Base-by-base conservation (phyloP, 1,140 invertebrate species). In the Drosophila busckii region DNA sequence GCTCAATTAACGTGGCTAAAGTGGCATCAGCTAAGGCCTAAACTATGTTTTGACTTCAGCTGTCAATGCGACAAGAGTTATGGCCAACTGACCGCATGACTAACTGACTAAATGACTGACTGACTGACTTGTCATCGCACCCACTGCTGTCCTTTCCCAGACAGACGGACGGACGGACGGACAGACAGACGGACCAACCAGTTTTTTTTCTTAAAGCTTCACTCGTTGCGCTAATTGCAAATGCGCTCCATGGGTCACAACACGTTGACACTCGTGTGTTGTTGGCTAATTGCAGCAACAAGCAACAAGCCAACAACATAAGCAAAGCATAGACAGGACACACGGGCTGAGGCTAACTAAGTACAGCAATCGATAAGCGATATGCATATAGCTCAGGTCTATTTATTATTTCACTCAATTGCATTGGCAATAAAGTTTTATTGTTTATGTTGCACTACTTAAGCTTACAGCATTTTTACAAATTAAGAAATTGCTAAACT, bases 281-380 rank as follows among this genome's bases (percentile, higher is more conserved):
- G 35, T 20, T 61, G 58, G 41, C 71, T 78, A 78, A 78, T 78
- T 78, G 73, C 67, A 26, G 26, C 73, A 68, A 78, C 71, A 78
- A 78, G 71, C 55, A 29, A 5, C 41, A 26, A 16, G 7, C 17
- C 37, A 37, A n/a, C 45, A 42, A 4, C 6, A 7, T 25, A 32
- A 38, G 35, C 66, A 46, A 28, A 61, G 25, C 40, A 42, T 34
- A 40, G 37, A 22, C 34, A 34, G 23, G 25, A 25, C 29, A 13
- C n/a, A 15, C 9, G 15, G n/a, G n/a, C n/a, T n/a, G n/a, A n/a
- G n/a, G n/a, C n/a, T n/a, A n/a, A n/a, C n/a, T n/a, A n/a, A n/a
- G n/a, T n/a, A n/a, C n/a, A n/a, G n/a, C n/a, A n/a, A n/a, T n/a
- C n/a, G n/a, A n/a, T n/a, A n/a, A n/a, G n/a, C n/a, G n/a, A n/a